phyloP scores from a whole-genome alignment of 92 coral and sea anemone species.

The Ricordea florida region DNA sequence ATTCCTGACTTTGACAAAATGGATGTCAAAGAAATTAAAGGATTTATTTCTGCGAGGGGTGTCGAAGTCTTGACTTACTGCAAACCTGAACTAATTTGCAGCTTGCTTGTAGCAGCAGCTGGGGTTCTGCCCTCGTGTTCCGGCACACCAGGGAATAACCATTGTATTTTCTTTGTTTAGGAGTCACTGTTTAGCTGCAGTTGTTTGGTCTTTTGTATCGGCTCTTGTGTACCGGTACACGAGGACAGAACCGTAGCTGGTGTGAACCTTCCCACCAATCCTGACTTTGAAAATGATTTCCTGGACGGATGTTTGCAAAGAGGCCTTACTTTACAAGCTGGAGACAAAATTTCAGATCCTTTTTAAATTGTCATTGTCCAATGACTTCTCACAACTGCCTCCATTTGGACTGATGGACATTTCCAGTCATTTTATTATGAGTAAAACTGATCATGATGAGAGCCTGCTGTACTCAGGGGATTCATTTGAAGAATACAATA shows the following conservation, averaged over 20 bases:
- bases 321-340: slow-evolving; percentile 58
- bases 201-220: no score
- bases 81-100: slow-evolving; percentile 36
- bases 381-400: slow-evolving; percentile 74
- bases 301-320: slow-evolving; percentile 29
- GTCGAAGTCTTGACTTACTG: slow-evolving; percentile 36
- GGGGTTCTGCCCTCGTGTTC: no score
- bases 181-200: no score
- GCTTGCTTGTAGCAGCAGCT: slow-evolving; percentile 8
- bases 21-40: slow-evolving; percentile 26
- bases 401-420: slow-evolving; percentile 74
- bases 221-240: no score
- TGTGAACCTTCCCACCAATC: slow-evolving; percentile 47
- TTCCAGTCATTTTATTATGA: slow-evolving; percentile 70
- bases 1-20: neutral
- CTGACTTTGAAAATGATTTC: slow-evolving; percentile 55
- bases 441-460: slow-evolving; percentile 70
- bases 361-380: slow-evolving; percentile 61
- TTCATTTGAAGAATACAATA: slow-evolving; percentile 62
- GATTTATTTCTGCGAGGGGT: slow-evolving; percentile 29
- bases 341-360: slow-evolving; percentile 58
- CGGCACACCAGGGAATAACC: no score
- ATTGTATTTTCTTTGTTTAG: no score
- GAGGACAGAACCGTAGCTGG: slow-evolving; percentile 18
- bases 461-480: slow-evolving; percentile 63